These are phyloP conservation scores for Lepus oiostolus DNA, from an alignment of 2,797 vertebrate species.

Conservation along the genomic window DNA sequence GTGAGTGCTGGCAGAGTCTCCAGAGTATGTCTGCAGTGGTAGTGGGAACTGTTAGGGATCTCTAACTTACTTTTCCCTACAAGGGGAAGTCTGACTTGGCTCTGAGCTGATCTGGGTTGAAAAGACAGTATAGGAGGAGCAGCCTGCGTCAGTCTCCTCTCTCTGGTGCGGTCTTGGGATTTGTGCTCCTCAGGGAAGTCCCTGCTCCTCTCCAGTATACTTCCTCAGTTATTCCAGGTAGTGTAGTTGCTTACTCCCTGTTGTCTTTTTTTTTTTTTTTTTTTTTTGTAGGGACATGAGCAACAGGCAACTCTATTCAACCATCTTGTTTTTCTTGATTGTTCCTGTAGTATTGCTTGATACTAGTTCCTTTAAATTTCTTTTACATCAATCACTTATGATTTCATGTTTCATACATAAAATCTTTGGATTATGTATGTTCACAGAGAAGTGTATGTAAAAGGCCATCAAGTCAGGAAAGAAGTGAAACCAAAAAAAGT, in stretches of 20 bases:
- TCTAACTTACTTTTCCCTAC: too few relatives aligned
- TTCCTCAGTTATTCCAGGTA: not conserved
- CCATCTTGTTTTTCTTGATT: not conserved
- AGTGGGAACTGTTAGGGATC: not conserved
- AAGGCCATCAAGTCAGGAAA: constrained; percentile 34
- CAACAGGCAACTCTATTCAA: too few relatives aligned
- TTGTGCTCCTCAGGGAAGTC: not conserved
- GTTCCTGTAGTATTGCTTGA: constrained; percentile 4
- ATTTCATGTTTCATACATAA: constrained; percentile 56
- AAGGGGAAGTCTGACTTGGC: not conserved
- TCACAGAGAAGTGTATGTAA: constrained; percentile 10
- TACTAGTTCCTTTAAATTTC: constrained; percentile 14
- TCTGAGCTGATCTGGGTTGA: not conserved
- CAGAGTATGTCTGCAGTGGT: not conserved
- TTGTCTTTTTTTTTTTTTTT: not conserved
- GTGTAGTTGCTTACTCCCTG: not conserved
- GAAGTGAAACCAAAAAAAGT: constrained; percentile 51
- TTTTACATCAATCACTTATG: constrained; percentile 12
- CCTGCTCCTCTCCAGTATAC: not conserved
- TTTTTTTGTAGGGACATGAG: not conserved
- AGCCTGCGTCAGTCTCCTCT: not conserved
- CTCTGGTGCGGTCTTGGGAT: not conserved
- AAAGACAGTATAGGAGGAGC: not conserved
- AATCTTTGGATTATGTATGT: constrained; percentile 32
- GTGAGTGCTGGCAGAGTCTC: not conserved